Base-by-base conservation (phyloP, 2,888 invertebrate genomes). In the Tetropium fuscum region DNA sequence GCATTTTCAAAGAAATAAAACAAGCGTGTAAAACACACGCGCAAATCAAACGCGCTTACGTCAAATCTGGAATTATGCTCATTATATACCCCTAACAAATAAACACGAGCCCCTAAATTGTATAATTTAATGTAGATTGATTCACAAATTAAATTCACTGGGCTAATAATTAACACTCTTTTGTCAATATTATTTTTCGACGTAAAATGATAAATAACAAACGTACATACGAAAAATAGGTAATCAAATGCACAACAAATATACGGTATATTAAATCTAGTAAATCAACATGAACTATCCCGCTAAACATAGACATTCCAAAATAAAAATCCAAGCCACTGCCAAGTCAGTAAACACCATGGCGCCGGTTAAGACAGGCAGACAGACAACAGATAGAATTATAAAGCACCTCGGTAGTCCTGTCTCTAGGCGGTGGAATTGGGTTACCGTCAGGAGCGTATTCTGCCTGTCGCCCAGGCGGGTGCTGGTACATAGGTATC, bases 401-500 rank as follows among this genome's bases (percentile, higher is more conserved):
- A 68, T 72, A 72, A 75, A 77, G 82, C 83, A 83, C 83, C 83
- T 83, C 82, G 74, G 80, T 79, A 70, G 80, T 81, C 80, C 82
- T 76, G 80, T 82, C 81, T 79, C 79, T 81, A 74, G 81, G 78
- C 74, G 81, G 81, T 73, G 77, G 78, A 69, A 80, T 78, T 72
- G 81, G 80, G 74, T 81, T 82, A 78, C 81, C 82, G 75, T 82
- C 82, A 69, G 81, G 78, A 74, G 80, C 79, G 77, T 80, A 79
- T 76, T 82, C 81, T 66, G 80, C 77, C 75, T 81, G 81, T 68
- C 78, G 84, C 78, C 84, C 84, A 82, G 84, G 83, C 80, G 84
- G 85, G 83, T 85, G 85, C 84, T 85, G 86, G 83, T 85, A 86
- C 84, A 86, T 84, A 82, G 86, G 86, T 81, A 86, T 86, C 86